These are phyloP conservation scores for Glandiceps talaboti DNA, from an alignment of 53 echinoderm and acorn worm species.

Conservation along the genomic window DNA sequence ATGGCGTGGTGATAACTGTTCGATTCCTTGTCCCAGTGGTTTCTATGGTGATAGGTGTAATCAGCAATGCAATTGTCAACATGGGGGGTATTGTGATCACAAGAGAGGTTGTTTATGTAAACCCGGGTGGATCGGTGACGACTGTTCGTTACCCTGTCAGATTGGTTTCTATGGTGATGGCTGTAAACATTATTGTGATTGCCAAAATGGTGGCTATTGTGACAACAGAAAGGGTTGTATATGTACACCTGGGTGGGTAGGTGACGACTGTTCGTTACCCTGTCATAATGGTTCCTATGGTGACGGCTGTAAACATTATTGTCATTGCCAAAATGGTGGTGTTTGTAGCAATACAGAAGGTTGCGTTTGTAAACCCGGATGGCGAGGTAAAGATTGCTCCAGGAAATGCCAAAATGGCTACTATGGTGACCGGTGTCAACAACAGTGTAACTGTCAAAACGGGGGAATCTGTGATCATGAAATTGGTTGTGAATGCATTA, in stretches of 20 bases:
- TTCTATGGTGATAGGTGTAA: slow-evolving; percentile 16
- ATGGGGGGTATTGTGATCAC: slow-evolving; percentile 20
- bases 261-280: slow-evolving; percentile 12
- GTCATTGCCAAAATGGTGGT: slow-evolving; percentile 17
- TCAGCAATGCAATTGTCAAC: slow-evolving; percentile 28
- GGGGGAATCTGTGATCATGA: background rate
- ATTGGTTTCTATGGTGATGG: slow-evolving; percentile 31
- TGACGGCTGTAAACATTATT: background rate
- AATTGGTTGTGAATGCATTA: background rate
- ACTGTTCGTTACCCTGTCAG: slow-evolving; percentile 29
- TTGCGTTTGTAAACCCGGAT: slow-evolving; percentile 44
- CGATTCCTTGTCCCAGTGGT: slow-evolving; percentile 22
- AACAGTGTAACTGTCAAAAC: background rate
- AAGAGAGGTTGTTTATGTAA: slow-evolving; percentile 41
- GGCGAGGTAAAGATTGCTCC: background rate
- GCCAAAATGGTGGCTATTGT: slow-evolving; percentile 34
- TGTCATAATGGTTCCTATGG: background rate
- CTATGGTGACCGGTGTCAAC: background rate
- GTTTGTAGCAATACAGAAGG: slow-evolving; percentile 56
- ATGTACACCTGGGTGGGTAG: slow-evolving; percentile 58
- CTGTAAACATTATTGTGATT: slow-evolving; percentile 13
- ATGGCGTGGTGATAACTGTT: slow-evolving; percentile 33
- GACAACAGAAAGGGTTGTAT: slow-evolving; percentile 37
- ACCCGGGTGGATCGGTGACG: slow-evolving; percentile 35
- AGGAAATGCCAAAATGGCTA: slow-evolving; percentile 14